Percentiles rank a stretch among this genome's conserved stretches.
Evolutionary conservation across 2,888 invertebrate genomes (phyloP).

Genomic region (Stenoptilia bipunctidactyla): DNA sequence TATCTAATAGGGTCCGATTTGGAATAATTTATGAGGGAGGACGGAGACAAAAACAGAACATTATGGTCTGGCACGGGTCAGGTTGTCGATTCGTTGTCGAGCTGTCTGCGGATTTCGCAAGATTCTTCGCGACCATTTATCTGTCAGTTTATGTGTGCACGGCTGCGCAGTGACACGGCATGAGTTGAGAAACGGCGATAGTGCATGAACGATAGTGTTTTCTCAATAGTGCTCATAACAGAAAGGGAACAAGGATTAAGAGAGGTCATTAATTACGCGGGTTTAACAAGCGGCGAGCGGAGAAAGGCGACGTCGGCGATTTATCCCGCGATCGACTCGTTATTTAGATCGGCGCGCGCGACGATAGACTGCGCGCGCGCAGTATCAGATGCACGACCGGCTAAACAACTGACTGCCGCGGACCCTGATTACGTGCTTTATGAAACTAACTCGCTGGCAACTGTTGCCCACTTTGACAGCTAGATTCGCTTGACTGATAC

Average conservation of each 20-base stretch:
- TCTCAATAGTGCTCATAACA: constrained; percentile 13
- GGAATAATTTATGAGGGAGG: constrained; percentile 60
- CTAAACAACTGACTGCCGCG: constrained; percentile 3
- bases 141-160: constrained; percentile 28
- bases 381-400: constrained; percentile 56
- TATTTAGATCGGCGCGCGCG: constrained; percentile 54
- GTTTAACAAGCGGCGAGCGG: constrained; percentile 48
- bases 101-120: constrained; percentile 28
- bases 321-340: constrained; percentile 56
- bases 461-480: too few species aligned
- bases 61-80: constrained; percentile 41
- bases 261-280: constrained; percentile 53
- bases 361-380: constrained; percentile 47
- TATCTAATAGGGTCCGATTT: constrained; percentile 66
- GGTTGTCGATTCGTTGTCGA: constrained; percentile 29
- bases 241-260: constrained; percentile 35
- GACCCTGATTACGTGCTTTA: constrained; percentile 1
- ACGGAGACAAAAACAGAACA: constrained; percentile 62
- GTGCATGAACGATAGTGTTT: background rate
- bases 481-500: too few species aligned
- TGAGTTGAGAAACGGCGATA: background rate
- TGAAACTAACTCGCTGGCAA: background rate
- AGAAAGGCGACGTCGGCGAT: constrained; percentile 45
- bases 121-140: constrained; percentile 28
- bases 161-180: background rate